A percentile compares a stretch with the other conserved stretches of the same genome.
Evolutionary conservation across 1,140 invertebrate species (phyloP).

Genomic region (Dendroctonus ponderosae): DNA sequence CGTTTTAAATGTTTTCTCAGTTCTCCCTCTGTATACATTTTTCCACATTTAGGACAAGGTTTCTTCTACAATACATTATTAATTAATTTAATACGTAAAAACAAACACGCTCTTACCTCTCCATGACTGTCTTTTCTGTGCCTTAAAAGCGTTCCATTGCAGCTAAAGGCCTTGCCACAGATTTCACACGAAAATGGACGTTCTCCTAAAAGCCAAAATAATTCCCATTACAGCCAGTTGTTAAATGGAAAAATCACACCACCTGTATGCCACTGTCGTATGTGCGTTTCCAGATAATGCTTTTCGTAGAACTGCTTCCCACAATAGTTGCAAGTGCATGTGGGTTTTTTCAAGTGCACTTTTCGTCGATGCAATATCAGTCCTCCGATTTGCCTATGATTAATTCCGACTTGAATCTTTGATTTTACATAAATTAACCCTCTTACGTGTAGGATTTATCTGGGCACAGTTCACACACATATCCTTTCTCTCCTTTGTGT

Average conservation of each 20-base stretch:
- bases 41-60: slow-evolving; percentile 32
- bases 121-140: slow-evolving; percentile 34
- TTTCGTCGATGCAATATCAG: slow-evolving; percentile 28
- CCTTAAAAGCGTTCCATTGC: slow-evolving; percentile 27
- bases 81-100: neutral
- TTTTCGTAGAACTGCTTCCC: slow-evolving; percentile 33
- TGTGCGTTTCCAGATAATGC: slow-evolving; percentile 31
- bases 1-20: slow-evolving; percentile 29
- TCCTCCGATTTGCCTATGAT: slow-evolving; percentile 28
- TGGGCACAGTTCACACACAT: slow-evolving; percentile 31
- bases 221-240: neutral
- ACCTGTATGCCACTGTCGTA: slow-evolving; percentile 31
- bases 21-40: slow-evolving; percentile 33
- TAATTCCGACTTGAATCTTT: neutral
- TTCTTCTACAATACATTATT: slow-evolving; percentile 15
- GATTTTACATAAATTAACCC: neutral
- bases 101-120: slow-evolving; percentile 9
- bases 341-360: slow-evolving; percentile 29
- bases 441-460: slow-evolving; percentile 32
- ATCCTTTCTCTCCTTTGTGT: slow-evolving; percentile 33
- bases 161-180: slow-evolving; percentile 31
- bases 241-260: slow-evolving; percentile 1
- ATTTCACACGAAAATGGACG: slow-evolving; percentile 33
- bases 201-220: slow-evolving; percentile 21
- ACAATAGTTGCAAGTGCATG: slow-evolving; percentile 31